Base-by-base conservation (phyloP, 2,888 invertebrate species). In the Dinocampus coccinellae region DNA sequence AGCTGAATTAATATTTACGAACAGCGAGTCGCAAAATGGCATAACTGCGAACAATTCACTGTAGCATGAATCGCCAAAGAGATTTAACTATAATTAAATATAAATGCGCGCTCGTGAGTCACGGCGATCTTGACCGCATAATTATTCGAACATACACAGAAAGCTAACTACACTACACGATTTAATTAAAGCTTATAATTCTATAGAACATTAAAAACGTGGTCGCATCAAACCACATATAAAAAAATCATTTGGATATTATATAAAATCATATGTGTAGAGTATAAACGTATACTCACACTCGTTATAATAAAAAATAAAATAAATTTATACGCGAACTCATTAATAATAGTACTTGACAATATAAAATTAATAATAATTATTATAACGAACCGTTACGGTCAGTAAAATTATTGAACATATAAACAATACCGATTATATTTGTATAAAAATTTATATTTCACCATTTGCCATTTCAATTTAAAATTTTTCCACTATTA, bases 101-200 rank as follows among this genome's bases (percentile, higher is more conserved):
- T 62, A 58, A 73, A 71, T 71, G 74, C 65, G 22, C 34, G 72
- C 68, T 70, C 75, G 74, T 72, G 73, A 75, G 70, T 70, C 68
- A 60, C 64, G 68, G 47, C 42, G 64, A 68, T 73, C 68, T 70
- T 69, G 62, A 65, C 71, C 52, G 65, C 69, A 64, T 72, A 74
- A 77, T 75, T 72, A 75, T 73, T 70, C 64, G 63, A 52, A 69
- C 70, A 16, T 58, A 47, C 42, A 62, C 22, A 70, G 70, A 70
- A 65, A 57, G 66, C 70, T 75, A 70, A 73, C 73, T 68, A 69
- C 1, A 13, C 57, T 29, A 29, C 29, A 13, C 3, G 69, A 75
- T 73, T 75, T 75, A 74, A 77, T 74, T 73, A 72, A 71, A 76
- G 73, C 68, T 72, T 72, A 73, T 75, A 75, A 67, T 75, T 47